Base-by-base conservation (phyloP, 2,797 vertebrate genomes). In the Natrix natrix region DNA sequence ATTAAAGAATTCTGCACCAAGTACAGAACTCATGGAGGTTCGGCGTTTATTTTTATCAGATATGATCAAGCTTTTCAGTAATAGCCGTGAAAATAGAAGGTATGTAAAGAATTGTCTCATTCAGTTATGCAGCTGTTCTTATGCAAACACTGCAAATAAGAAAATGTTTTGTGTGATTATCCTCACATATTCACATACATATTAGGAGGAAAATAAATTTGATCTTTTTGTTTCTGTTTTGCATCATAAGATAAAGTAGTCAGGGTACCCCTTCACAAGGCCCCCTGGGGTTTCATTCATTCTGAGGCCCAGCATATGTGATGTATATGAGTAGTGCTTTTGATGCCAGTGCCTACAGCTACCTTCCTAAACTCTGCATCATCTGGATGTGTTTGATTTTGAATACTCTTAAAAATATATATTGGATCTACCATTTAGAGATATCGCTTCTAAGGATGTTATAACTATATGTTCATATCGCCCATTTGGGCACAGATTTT, bases 51-150 rank as follows among this genome's bases (percentile, higher is more conserved):
- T 99, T 97, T 98, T 99, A 69, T 99, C 99, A 5, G 99, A 99
- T 96, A 99, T 99, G 99, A 99, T 99, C 96, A 99, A 99, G 95
- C 99, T 99, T 96, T 99, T 99, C 97, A 99, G 99, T 95, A 99
- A 99, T 96, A 99, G 99, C 96, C 98, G 99, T 61, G 99, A 99
- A 97, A 99, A 99, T 96, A 98, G 99, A 95, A 98, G 99, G 99
- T 99, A 97, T 96, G 98, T 94, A 86, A 7, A 93, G 37, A 92
- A 90, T 1, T 20, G 6, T 61, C 52, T 60, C 69, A 20, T 54
- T 59, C 54, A 59, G 17, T 8, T 57, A 37, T 43, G 5, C 7
- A 89, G 20, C 5, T 28, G 4, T 92, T 61, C 32, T 57, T n/a
- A 59, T 54, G 26, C 17, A n/a, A 28, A 28, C 59, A 12, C 60